These are phyloP conservation scores for Muricea muricata DNA, from an alignment of 92 coral and sea anemone species.

Conservation along the genomic window DNA sequence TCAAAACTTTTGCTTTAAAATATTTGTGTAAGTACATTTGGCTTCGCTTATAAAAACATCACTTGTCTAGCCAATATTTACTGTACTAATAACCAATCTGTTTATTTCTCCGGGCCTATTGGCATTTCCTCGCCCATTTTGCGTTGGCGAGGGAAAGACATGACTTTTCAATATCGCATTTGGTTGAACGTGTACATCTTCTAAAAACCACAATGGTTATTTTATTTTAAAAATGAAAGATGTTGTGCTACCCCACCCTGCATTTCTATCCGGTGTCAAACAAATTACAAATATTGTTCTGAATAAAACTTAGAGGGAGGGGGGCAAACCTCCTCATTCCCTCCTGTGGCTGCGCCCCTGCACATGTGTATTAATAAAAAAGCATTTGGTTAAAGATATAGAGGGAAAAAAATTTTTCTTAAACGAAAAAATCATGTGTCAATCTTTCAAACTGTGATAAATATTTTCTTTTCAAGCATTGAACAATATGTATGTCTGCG, in stretches of 20 bases:
- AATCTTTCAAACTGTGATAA: neutral
- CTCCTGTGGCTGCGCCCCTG: no score
- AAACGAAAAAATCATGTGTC: neutral
- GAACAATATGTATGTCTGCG: neutral
- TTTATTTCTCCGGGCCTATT: neutral
- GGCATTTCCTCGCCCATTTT: neutral
- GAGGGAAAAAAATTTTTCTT: neutral
- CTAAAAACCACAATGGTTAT: no score
- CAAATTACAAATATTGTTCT: no score
- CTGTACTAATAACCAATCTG: neutral
- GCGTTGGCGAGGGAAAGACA: neutral
- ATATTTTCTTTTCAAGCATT: neutral
- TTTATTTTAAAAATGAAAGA: no score
- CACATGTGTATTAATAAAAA: no score
- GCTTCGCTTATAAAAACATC: neutral
- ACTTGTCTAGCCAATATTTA: constrained; percentile 1
- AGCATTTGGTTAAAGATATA: no score
- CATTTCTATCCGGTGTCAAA: no score
- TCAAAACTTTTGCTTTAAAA: neutral
- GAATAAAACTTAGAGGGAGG: no score
- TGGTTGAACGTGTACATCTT: neutral
- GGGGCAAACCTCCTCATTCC: no score
- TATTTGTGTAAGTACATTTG: neutral
- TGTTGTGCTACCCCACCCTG: no score
- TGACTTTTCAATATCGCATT: neutral